These are phyloP conservation scores for Uria aalge DNA, from an alignment of 2,113 vertebrate genomes.

Conservation along the genomic window DNA sequence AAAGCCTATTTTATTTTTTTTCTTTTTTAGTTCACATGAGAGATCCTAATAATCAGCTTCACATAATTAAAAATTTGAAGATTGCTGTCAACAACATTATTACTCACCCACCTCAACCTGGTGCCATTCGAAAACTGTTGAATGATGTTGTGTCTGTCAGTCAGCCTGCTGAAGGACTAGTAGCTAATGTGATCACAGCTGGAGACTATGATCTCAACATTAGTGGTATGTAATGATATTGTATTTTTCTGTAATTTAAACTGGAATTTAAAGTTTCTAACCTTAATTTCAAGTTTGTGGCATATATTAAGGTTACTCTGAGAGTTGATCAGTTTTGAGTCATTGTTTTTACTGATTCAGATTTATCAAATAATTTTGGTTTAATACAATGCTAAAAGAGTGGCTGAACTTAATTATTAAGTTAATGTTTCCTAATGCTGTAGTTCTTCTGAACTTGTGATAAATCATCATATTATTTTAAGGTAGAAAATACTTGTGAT, in stretches of 20 bases:
- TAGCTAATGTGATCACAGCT: constrained; percentile 87
- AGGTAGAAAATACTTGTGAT: background rate
- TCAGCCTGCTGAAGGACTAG: constrained; percentile 89
- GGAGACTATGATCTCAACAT: constrained; percentile 97
- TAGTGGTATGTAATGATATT: constrained; percentile 81
- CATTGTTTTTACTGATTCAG: background rate
- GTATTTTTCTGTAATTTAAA: background rate
- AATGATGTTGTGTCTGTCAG: constrained; percentile 88
- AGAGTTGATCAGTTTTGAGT: background rate
- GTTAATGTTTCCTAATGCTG: background rate
- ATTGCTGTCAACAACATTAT: constrained; percentile 89
- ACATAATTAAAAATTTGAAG: constrained; percentile 93
- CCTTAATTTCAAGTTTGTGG: background rate
- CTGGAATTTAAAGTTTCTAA: background rate
- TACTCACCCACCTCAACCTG: constrained; percentile 76
- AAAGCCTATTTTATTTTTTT: background rate
- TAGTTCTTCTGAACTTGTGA: background rate
- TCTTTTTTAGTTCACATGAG: constrained; percentile 84
- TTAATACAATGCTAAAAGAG: background rate
- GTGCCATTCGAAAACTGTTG: constrained; percentile 79
- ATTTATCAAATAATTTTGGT: background rate
- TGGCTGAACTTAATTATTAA: background rate
- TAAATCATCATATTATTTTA: background rate
- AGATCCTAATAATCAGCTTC: constrained; percentile 96
- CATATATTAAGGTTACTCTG: background rate